Base-by-base conservation (phyloP, 2,797 vertebrate species). In the Limosa lapponica region DNA sequence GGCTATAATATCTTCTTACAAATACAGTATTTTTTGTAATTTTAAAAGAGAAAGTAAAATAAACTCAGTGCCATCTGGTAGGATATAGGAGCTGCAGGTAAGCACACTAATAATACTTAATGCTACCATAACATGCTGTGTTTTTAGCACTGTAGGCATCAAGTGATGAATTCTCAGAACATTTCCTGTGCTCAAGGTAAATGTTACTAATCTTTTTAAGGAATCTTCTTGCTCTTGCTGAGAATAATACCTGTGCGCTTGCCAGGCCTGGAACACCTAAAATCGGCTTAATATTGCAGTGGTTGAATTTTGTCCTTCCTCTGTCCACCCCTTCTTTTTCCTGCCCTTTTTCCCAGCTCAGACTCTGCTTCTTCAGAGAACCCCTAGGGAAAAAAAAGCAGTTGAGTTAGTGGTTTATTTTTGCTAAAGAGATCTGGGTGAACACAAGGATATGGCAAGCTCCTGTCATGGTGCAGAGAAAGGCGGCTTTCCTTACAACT, bases 21-120 rank as follows among this genome's bases (percentile, higher is more conserved):
- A 82, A 80, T 66, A 59, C 36, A 2, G 2, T 28, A 1, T 24
- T 57, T 86, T 74, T 75, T 44, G 15, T 54, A 37, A 57, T 86
- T 90, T 86, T 71, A 30, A 55, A 75, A 91, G 52, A 52, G 64
- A 82, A 82, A 64, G 72, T 37, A 74, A 90, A 91, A 70, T 62
- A 84, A 90, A 87, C 19, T 82, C 49, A 30, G 25, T 94, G 66
- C 93, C 91, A 93, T 93, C 94, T 94, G 89, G 65, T 93, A 96
- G 82, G 82, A 24, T 94, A 65, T 19, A n/a, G 87, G 77, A 96
- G 70, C 95, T 90, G 86, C 93, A 96, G 94, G 94, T 95, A 96
- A 92, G 88, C 93, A 82, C 70, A 61, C 86, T 94, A 96, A 90
- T 93, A 94, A 91, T 83, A 58, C 84, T 88, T 90, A 95, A 91